Conservation (phyloP, 2,888 invertebrate genomes). For the Psylliodes chrysocephalus region DNA sequence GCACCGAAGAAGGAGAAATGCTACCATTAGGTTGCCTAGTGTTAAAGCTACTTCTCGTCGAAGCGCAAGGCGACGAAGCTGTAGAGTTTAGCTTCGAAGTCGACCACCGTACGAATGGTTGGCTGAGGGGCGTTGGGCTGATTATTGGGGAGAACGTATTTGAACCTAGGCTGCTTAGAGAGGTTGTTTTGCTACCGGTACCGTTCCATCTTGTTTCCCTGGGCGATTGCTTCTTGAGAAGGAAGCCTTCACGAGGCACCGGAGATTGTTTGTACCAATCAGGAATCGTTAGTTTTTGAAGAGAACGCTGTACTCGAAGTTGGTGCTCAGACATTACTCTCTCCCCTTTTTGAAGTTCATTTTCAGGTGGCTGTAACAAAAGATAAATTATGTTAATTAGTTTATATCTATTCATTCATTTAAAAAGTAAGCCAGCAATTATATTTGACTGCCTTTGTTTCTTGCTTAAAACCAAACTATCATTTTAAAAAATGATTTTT, state of each 20-base stretch:
- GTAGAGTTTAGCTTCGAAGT: slow-evolving; percentile 80
- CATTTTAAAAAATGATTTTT: no score
- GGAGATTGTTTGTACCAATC: slow-evolving; percentile 88
- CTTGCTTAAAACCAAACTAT: no score
- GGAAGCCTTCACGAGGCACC: slow-evolving; percentile 81
- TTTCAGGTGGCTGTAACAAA: slow-evolving; percentile 86
- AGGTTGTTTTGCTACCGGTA: slow-evolving; percentile 82
- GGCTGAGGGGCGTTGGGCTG: slow-evolving; percentile 61
- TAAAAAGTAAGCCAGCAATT: no score
- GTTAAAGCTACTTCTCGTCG: slow-evolving; percentile 77
- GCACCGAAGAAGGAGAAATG: slow-evolving; percentile 72
- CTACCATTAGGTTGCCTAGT: slow-evolving; percentile 72
- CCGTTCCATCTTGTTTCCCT: slow-evolving; percentile 64
- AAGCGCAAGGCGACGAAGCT: slow-evolving; percentile 78
- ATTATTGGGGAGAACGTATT: slow-evolving; percentile 58
- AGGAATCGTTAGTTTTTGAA: slow-evolving; percentile 93
- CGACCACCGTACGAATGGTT: slow-evolving; percentile 75
- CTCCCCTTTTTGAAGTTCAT: slow-evolving; percentile 90
- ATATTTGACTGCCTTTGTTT: no score
- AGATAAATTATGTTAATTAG: no score
- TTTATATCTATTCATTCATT: no score
- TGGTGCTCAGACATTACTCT: slow-evolving; percentile 93
- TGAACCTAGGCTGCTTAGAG: slow-evolving; percentile 78
- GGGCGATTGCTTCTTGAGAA: slow-evolving; percentile 75
- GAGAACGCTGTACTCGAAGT: slow-evolving; percentile 89